A percentile compares a stretch with the other conserved stretches of the same genome.
These are phyloP conservation scores for Ernsta delagoae DNA, from an alignment of 2,888 invertebrate species.

Conservation along the genomic window DNA sequence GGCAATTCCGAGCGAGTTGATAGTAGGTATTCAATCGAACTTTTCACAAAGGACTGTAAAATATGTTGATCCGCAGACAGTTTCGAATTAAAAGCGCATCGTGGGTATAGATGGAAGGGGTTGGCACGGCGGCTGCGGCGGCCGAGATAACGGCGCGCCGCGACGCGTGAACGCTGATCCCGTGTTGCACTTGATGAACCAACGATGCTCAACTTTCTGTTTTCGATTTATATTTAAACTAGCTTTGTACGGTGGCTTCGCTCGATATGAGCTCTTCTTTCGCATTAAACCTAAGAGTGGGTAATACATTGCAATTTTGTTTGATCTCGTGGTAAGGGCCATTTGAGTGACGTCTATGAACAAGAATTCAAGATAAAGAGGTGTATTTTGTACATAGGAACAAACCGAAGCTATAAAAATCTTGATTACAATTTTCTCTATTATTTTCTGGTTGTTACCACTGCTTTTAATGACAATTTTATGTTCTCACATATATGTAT, in stretches of 20 bases:
- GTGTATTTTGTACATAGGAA: too few species aligned
- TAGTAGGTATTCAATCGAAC: slow-evolving; percentile 64
- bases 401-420: too few species aligned
- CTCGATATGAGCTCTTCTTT: too few species aligned
- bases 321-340: too few species aligned
- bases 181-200: slow-evolving; percentile 59
- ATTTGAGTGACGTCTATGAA: too few species aligned
- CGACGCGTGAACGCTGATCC: slow-evolving; percentile 64
- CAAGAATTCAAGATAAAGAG: too few species aligned
- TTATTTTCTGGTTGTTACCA: too few species aligned
- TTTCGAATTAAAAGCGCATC: slow-evolving; percentile 70
- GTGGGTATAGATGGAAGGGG: slow-evolving; percentile 67
- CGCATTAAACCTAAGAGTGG: too few species aligned
- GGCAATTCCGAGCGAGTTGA: slow-evolving; percentile 48
- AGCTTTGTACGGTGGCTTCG: background rate
- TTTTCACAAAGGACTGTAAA: slow-evolving; percentile 67
- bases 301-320: too few species aligned
- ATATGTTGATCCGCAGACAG: slow-evolving; percentile 77
- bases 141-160: slow-evolving; percentile 63
- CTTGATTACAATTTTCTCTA: too few species aligned
- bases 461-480: too few species aligned
- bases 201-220: slow-evolving; percentile 44
- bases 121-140: slow-evolving; percentile 56
- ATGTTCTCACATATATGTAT: too few species aligned
- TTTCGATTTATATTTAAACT: background rate